Percentiles rank a stretch among this genome's conserved stretches.
These are phyloP conservation scores for Furnarius figulus DNA, from an alignment of 2,113 vertebrate species.

Conservation along the genomic window DNA sequence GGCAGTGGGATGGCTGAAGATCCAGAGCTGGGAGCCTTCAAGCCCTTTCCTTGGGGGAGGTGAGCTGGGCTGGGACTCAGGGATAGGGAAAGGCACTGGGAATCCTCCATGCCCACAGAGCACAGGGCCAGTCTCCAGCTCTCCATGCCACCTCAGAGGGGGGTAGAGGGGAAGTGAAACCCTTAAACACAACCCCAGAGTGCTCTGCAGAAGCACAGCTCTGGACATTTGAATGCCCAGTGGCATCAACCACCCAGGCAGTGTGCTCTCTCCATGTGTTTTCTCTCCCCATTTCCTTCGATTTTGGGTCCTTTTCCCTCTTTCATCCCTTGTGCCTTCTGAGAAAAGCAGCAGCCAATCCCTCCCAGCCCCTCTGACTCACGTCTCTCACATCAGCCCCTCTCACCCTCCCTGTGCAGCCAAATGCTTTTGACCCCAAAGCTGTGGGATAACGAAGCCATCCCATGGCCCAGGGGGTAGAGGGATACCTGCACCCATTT, in stretches of 20 bases:
- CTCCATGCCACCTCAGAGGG: neutral
- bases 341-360: neutral
- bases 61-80: neutral
- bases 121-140: neutral
- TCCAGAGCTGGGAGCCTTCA: neutral
- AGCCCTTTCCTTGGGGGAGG: neutral
- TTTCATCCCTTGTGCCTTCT: neutral
- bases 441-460: neutral
- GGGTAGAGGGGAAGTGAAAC: neutral
- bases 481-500: neutral
- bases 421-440: neutral
- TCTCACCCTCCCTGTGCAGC: neutral
- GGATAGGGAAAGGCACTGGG: neutral
- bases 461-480: neutral
- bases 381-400: accelerated
- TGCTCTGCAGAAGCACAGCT: neutral
- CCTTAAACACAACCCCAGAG: neutral
- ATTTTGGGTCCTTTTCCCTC: neutral
- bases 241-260: neutral
- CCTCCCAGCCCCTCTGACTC: neutral
- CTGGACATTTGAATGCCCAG: neutral
- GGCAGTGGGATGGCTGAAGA: neutral
- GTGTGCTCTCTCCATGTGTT: neutral
- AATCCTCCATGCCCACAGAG: neutral
- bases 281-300: neutral